Evolutionary conservation across 1,140 invertebrate species (phyloP).

Genomic region (Drosophila sp.): DNA sequence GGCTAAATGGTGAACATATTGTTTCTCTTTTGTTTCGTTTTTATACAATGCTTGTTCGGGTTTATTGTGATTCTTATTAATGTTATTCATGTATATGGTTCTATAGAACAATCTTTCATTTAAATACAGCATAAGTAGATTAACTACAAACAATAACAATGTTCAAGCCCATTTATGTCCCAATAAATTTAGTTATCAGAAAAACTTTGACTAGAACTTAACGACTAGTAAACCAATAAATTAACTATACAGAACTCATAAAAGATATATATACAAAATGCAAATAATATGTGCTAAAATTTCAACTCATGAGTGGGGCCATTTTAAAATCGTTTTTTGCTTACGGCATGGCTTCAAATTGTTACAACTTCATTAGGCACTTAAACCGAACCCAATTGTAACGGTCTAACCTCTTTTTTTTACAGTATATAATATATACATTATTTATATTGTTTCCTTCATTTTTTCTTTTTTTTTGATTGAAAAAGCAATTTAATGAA

Average conservation of each 20-base stretch:
- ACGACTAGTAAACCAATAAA: conserved; percentile 34
- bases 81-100: conserved; percentile 53
- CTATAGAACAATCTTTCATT: conserved; percentile 62
- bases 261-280: conserved; percentile 53
- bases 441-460: conserved; percentile 13
- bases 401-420: conserved; percentile 51
- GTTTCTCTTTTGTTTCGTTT: conserved; percentile 30
- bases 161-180: conserved; percentile 84
- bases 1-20: conserved; percentile 81
- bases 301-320: conserved; percentile 72
- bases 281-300: conserved; percentile 74
- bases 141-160: conserved; percentile 79
- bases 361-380: conserved; percentile 78
- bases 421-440: conserved; percentile 51
- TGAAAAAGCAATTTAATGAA: conserved; percentile 78
- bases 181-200: conserved; percentile 85
- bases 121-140: conserved; percentile 64
- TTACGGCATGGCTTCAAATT: conserved; percentile 67
- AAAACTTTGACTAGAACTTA: conserved; percentile 81
- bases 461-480: conserved; percentile 25
- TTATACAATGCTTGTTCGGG: conserved; percentile 67
- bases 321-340: conserved; percentile 79
- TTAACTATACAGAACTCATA: conserved; percentile 37
- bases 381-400: conserved; percentile 80
- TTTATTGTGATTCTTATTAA: conserved; percentile 51